Conservation (phyloP, 2,888 invertebrate genomes). For the Tipula helvola region DNA sequence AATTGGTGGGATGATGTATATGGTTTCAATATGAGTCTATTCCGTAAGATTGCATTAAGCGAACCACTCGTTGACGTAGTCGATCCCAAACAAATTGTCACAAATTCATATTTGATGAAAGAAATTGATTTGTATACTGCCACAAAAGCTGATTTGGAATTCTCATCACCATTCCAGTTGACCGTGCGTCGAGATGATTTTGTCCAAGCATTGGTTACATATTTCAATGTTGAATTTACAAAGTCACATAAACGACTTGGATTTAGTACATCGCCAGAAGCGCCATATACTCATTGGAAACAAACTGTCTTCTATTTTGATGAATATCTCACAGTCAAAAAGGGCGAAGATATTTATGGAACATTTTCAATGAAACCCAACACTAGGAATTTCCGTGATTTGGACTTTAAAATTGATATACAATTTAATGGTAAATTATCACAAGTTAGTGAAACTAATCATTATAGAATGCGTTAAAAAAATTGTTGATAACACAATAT, state of each 20-base stretch:
- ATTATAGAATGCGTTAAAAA: constrained; percentile 78
- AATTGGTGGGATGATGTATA: constrained; percentile 99
- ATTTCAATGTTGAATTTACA: constrained; percentile 98
- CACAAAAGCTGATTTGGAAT: constrained; percentile 87
- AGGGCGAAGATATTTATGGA: constrained; percentile 86
- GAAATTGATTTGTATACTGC: constrained; percentile 98
- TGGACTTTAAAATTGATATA: constrained; percentile 89
- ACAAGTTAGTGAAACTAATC: constrained; percentile 71
- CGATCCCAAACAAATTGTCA: constrained; percentile 96
- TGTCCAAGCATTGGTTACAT: constrained; percentile 95
- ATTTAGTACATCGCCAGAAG: constrained; percentile 96
- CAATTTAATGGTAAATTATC: constrained; percentile 86
- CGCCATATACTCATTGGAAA: constrained; percentile 99
- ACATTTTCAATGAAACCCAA: constrained; percentile 92
- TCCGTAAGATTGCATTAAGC: constrained; percentile 92
- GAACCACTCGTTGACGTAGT: constrained; percentile 98
- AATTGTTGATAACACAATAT: not conserved
- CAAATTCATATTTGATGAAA: constrained; percentile 87
- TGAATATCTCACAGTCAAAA: constrained; percentile 92
- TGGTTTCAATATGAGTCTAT: constrained; percentile 98
- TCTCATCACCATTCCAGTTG: constrained; percentile 74
- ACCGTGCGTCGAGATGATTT: constrained; percentile 86
- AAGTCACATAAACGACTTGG: constrained; percentile 98
- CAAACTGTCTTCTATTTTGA: constrained; percentile 92
- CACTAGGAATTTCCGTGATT: constrained; percentile 88